Conservation (phyloP, 2,888 invertebrate genomes). For the Hirtodrosophila confusa region DNA sequence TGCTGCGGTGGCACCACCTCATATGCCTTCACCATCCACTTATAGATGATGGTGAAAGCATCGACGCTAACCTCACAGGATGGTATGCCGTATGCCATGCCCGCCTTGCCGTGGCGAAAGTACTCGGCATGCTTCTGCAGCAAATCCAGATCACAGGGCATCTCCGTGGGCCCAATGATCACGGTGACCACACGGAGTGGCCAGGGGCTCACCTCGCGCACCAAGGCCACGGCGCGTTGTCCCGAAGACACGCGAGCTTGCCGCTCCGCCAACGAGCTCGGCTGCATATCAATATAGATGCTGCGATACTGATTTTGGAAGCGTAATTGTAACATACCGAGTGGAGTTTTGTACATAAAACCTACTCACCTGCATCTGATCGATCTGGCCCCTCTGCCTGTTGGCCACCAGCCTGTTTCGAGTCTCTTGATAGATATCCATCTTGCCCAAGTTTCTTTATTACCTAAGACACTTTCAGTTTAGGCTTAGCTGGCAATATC, state of each 20-base stretch:
- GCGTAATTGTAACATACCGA: no score
- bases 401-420: no score
- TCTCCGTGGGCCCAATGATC: conserved; percentile 18
- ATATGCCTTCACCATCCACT: conserved; percentile 34
- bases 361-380: no score
- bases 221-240: not conserved
- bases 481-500: no score
- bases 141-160: conserved; percentile 35
- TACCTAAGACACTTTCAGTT: no score
- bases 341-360: no score
- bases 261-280: not conserved
- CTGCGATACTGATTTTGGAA: not conserved
- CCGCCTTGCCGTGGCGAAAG: conserved; percentile 13
- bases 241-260: not conserved
- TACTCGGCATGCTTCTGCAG: conserved; percentile 10
- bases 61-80: conserved; percentile 9
- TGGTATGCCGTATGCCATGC: conserved; percentile 31
- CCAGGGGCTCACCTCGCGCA: conserved; percentile 7
- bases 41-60: conserved; percentile 26
- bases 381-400: no score
- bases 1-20: conserved; percentile 24
- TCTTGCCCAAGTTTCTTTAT: no score
- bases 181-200: conserved; percentile 20
- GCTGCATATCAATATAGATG: conserved; percentile 2
- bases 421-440: no score